These are phyloP conservation scores for Hypomecis punctinalis DNA, from an alignment of 2,888 invertebrate species.

Conservation along the genomic window DNA sequence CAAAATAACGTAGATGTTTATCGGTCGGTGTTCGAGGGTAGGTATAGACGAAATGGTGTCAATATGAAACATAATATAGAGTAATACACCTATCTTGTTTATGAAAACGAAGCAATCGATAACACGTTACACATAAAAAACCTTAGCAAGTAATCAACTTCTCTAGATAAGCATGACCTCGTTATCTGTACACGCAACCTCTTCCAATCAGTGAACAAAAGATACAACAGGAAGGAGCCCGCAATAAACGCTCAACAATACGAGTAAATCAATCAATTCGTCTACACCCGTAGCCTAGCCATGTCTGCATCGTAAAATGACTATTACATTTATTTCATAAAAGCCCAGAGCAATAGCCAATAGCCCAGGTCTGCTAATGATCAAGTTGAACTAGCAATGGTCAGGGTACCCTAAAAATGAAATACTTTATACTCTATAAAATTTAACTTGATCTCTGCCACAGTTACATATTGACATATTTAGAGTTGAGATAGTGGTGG, in stretches of 20 bases:
- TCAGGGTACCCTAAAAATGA: too few relatives aligned
- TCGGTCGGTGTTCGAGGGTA: too few relatives aligned
- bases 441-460: too few relatives aligned
- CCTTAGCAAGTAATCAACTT: constrained; percentile 49
- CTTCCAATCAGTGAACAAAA: constrained; percentile 56
- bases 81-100: constrained; percentile 3
- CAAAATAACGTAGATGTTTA: too few relatives aligned
- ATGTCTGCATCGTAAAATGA: constrained; percentile 16
- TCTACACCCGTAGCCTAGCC: constrained; percentile 18
- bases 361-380: too few relatives aligned
- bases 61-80: not conserved
- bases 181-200: constrained; percentile 66
- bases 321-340: constrained; percentile 6
- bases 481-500: too few relatives aligned
- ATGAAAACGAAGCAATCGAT: constrained; percentile 18
- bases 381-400: too few relatives aligned
- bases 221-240: constrained; percentile 52
- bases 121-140: constrained; percentile 42
- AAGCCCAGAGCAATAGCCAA: not conserved
- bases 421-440: too few relatives aligned
- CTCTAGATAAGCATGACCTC: constrained; percentile 67
- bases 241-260: constrained; percentile 39
- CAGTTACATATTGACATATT: too few relatives aligned
- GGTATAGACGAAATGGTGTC: not conserved
- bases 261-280: constrained; percentile 38